Evolutionary conservation across 2,797 vertebrate genomes (phyloP).

Genomic region (Lagodon rhomboides): DNA sequence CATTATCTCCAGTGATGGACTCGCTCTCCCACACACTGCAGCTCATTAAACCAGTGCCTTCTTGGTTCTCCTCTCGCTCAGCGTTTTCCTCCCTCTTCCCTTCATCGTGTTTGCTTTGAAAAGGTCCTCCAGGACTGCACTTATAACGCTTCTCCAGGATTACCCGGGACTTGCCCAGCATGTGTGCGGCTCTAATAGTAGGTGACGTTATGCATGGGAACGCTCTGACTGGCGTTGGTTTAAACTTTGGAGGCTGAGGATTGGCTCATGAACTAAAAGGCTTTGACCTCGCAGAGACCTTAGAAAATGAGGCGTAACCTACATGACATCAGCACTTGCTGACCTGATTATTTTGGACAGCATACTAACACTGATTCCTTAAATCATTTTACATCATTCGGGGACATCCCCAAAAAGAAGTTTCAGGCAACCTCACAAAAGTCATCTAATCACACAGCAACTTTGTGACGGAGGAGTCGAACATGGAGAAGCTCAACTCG

Average conservation of each 20-base stretch:
- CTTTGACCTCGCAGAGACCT: slow-evolving; percentile 17
- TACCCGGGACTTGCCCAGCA: slow-evolving; percentile 33
- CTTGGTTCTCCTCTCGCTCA: slow-evolving; percentile 40
- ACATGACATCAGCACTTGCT: slow-evolving; percentile 20
- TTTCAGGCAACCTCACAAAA: not conserved
- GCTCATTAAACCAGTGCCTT: slow-evolving; percentile 70
- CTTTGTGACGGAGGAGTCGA: slow-evolving; percentile 1
- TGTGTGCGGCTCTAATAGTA: slow-evolving; percentile 22
- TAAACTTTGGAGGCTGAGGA: slow-evolving; percentile 17
- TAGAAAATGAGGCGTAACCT: slow-evolving; percentile 29
- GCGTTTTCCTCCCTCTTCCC: slow-evolving; percentile 28
- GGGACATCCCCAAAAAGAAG: not conserved
- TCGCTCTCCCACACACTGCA: slow-evolving; percentile 54
- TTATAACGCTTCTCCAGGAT: slow-evolving; percentile 55
- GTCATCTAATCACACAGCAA: not conserved
- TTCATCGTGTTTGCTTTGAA: slow-evolving; percentile 73
- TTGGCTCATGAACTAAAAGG: slow-evolving; percentile 36
- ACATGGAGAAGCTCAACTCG: not conserved
- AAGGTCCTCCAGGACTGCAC: slow-evolving; percentile 60
- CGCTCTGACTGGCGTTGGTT: slow-evolving; percentile 43
- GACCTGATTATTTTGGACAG: slow-evolving; percentile 25
- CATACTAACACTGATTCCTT: not conserved
- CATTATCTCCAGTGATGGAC: slow-evolving; percentile 67
- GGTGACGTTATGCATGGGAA: slow-evolving; percentile 37
- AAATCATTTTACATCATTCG: not conserved